Base-by-base conservation (phyloP, 2,113 vertebrate genomes). In the Pundamilia nyererei region DNA sequence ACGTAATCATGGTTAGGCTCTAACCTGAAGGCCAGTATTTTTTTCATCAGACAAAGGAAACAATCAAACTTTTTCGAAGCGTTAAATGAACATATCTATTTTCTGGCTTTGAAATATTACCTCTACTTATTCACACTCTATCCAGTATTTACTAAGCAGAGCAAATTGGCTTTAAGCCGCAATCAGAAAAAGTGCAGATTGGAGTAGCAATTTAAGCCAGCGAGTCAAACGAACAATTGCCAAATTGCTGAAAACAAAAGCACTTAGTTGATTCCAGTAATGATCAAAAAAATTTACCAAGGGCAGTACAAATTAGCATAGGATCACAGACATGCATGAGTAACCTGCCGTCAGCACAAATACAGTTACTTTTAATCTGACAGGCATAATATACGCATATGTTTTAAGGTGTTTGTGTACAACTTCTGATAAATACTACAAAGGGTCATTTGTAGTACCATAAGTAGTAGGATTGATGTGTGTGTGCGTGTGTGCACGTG, bases 401-500 rank as follows among this genome's bases (percentile, higher is more conserved):
- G 26, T 77, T 77, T 77, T 49, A 77, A 49, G 45, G 26, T 31
- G 45, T 51, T 51, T 33, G 17, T 77, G 26, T 31, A 72, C 40
- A 72, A 42, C 5, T 51, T 51, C 15, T 31, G 72, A 19, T 51
- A 77, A 77, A 77, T 51, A 51, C 2, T 51, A n/a, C 31, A n/a
- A 77, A 51, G 26, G 14, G 10, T 19, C 26, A 5, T 77, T 49
- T 49, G 70, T 12, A 19, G 14, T 49, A 29, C 15, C 15, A 31
- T 29, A 31, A 4, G 26, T 3, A 77, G 26, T 31, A 12, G 26
- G 70, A 77, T 49, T 1, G 6, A 0, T 42, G 38, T 11, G 3
- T 54, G 5, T 3, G 0, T 21, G 9, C 0, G 17, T 13, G 49
- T 2, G 15, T 29, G 26, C 2, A 5, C 0, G n/a, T 0, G 5